These are phyloP conservation scores for Halcyon senegalensis DNA, from an alignment of 2,113 vertebrate species.

Conservation along the genomic window DNA sequence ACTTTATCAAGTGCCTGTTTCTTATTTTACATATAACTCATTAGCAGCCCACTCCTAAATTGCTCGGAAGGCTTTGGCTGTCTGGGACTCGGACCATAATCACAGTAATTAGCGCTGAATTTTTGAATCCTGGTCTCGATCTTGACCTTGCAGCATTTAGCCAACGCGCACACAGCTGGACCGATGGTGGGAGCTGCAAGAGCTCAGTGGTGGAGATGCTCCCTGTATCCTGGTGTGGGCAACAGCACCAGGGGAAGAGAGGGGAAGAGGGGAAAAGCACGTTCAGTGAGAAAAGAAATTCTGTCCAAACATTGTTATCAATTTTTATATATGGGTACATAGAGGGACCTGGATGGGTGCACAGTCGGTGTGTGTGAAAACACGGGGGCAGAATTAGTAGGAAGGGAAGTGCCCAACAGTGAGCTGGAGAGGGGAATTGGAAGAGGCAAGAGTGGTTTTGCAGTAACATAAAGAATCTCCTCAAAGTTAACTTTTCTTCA, in stretches of 20 bases:
- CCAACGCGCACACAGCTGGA: background rate
- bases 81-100: slow-evolving; percentile 51
- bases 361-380: background rate
- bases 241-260: background rate
- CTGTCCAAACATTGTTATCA: background rate
- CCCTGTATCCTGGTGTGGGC: background rate
- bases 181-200: background rate
- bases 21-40: slow-evolving; percentile 33
- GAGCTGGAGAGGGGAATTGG: background rate
- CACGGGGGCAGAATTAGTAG: background rate
- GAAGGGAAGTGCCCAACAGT: background rate
- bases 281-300: background rate
- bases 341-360: background rate
- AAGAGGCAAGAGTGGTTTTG: background rate
- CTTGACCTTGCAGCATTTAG: slow-evolving; percentile 64
- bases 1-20: slow-evolving; percentile 48
- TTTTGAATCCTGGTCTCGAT: slow-evolving; percentile 45
- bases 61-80: background rate
- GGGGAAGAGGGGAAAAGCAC: background rate
- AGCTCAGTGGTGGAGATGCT: background rate
- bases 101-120: slow-evolving; percentile 70
- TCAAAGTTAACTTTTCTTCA: background rate
- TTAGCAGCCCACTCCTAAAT: slow-evolving; percentile 40
- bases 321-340: background rate
- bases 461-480: background rate